These are phyloP conservation scores for Gallinago paraguaiae DNA, from an alignment of 2,113 vertebrate species.

Conservation along the genomic window DNA sequence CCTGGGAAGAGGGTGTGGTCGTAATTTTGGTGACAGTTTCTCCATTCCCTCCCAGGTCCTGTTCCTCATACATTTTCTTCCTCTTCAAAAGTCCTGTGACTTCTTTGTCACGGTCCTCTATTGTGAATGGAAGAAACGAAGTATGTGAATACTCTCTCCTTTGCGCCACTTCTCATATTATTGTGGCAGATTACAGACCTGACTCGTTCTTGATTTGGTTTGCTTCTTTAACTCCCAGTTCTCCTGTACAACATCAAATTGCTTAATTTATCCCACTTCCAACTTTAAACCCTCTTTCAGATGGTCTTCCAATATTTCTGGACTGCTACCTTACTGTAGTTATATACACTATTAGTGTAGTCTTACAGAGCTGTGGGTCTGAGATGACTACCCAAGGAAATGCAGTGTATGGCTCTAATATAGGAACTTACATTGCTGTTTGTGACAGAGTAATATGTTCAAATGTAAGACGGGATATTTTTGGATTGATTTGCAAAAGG, in stretches of 20 bases:
- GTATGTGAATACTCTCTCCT: not conserved
- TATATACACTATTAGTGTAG: not conserved
- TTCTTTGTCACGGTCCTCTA: not conserved
- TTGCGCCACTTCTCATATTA: not conserved
- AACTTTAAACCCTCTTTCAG: not conserved
- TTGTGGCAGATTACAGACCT: not conserved
- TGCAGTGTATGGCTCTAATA: conserved; percentile 19
- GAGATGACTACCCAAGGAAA: not conserved
- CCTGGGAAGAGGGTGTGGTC: not conserved
- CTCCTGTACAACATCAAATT: not conserved
- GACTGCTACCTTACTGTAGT: not conserved
- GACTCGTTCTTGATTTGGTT: not conserved
- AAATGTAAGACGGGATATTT: not conserved
- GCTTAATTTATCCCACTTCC: not conserved
- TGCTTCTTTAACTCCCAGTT: not conserved
- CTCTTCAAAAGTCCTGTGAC: not conserved
- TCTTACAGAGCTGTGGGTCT: not conserved
- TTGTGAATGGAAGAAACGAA: not conserved
- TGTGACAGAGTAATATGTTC: conserved; percentile 48
- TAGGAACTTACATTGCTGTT: conserved; percentile 44
- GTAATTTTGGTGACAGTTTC: conserved; percentile 11
- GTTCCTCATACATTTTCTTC: not conserved
- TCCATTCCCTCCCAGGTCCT: not conserved
- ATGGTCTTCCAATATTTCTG: not conserved
- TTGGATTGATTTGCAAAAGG: conserved; percentile 69